A percentile compares a stretch with the other conserved stretches of the same genome.
Evolutionary conservation across 2,797 vertebrate genomes (phyloP).

Genomic region (Phalanger gymnotis): DNA sequence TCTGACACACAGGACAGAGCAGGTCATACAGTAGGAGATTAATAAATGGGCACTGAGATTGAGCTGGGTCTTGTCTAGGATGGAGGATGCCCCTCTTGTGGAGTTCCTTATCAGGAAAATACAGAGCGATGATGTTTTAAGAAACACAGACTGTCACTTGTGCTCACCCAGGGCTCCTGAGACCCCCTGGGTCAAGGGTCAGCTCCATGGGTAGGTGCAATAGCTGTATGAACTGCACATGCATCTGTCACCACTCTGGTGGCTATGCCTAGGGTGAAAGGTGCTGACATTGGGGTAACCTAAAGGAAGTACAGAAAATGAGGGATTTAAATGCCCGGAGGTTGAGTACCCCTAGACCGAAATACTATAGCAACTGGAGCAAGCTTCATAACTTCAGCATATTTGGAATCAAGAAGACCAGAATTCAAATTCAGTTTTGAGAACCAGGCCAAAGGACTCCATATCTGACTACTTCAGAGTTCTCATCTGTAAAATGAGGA

Average conservation of each 20-base stretch:
- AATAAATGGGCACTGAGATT: not conserved
- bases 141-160: not conserved
- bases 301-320: accelerated
- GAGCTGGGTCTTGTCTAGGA: not conserved
- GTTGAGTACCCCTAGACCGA: too few relatives aligned
- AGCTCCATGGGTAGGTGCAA: not conserved
- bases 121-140: too few relatives aligned
- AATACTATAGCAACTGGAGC: not conserved
- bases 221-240: accelerated
- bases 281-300: not conserved
- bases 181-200: not conserved
- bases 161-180: not conserved
- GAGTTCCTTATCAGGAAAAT: not conserved
- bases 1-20: not conserved
- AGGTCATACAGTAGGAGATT: not conserved
- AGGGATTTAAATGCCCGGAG: too few relatives aligned
- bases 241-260: accelerated
- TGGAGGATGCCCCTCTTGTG: not conserved
- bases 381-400: not conserved
- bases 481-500: not conserved
- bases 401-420: not conserved
- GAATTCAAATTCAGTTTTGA: not conserved
- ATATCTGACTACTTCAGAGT: not conserved
- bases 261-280: not conserved
- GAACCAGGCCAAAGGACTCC: not conserved